These are phyloP conservation scores for Chaetoderma sp. DNA, from an alignment of 2,888 invertebrate genomes.

Conservation along the genomic window DNA sequence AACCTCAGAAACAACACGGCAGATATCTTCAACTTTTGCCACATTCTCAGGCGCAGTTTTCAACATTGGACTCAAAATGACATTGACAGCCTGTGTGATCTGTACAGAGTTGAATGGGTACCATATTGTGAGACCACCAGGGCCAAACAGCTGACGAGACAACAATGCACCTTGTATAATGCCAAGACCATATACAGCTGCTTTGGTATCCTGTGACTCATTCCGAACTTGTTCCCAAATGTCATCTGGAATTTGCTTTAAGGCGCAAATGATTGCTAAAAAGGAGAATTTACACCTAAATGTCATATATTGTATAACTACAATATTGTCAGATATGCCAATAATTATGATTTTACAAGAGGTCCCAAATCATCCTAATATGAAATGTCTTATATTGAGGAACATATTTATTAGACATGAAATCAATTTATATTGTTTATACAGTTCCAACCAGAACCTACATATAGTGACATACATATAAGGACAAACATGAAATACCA, in stretches of 20 bases:
- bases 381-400: too few species aligned
- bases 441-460: too few species aligned
- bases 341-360: too few species aligned
- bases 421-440: too few species aligned
- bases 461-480: too few species aligned
- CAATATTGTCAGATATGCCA: too few species aligned
- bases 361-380: too few species aligned
- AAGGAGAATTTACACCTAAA: constrained; percentile 11
- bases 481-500: too few species aligned
- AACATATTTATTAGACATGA: too few species aligned
- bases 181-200: constrained; percentile 52
- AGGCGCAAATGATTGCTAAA: constrained; percentile 55
- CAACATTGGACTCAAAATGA: constrained; percentile 37
- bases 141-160: constrained; percentile 62
- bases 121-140: constrained; percentile 59
- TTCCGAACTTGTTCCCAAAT: constrained; percentile 44
- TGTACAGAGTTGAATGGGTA: constrained; percentile 53
- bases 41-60: constrained; percentile 31
- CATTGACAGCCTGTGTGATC: constrained; percentile 44
- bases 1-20: constrained; percentile 43
- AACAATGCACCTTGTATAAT: constrained; percentile 58
- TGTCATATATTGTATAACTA: neutral
- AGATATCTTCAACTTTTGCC: constrained; percentile 41
- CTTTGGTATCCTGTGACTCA: constrained; percentile 41
- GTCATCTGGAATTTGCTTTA: constrained; percentile 48